Evolutionary conservation across 2,797 vertebrate species (phyloP).

Genomic region (Sebastolobus altivelis): DNA sequence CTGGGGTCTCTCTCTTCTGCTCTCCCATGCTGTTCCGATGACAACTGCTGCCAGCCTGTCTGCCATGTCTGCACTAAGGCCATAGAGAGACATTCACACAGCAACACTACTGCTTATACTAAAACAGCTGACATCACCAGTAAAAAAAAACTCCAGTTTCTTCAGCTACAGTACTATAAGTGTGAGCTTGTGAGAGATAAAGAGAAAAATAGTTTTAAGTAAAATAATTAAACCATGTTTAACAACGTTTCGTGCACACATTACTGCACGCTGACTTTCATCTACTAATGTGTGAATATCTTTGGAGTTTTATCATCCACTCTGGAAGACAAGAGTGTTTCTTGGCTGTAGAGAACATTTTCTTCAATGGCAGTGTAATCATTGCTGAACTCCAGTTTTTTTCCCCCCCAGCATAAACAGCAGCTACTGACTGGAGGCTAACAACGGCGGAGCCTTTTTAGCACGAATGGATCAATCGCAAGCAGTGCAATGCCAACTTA

Average conservation of each 20-base stretch:
- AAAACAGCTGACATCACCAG: conserved; percentile 42
- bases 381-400: not conserved
- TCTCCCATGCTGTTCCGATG: conserved; percentile 45
- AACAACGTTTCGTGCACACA: not conserved
- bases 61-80: conserved; percentile 32
- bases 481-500: not conserved
- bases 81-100: conserved; percentile 32
- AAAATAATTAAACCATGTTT: not conserved
- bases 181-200: too few species aligned
- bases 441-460: conserved; percentile 9
- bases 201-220: not conserved
- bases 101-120: conserved; percentile 1
- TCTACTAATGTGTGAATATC: not conserved
- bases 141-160: conserved; percentile 41
- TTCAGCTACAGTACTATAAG: not conserved
- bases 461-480: conserved; percentile 19
- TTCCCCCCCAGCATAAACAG: conserved; percentile 18
- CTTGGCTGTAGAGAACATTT: not conserved
- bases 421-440: conserved; percentile 14
- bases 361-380: conserved; percentile 8
- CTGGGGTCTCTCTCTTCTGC: conserved; percentile 59
- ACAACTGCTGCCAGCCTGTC: conserved; percentile 73
- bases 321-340: not conserved
- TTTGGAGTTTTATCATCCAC: not conserved
- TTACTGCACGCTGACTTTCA: not conserved